phyloP scores from a whole-genome alignment of 2,113 vertebrate species.

The Callithrix jacchus region DNA sequence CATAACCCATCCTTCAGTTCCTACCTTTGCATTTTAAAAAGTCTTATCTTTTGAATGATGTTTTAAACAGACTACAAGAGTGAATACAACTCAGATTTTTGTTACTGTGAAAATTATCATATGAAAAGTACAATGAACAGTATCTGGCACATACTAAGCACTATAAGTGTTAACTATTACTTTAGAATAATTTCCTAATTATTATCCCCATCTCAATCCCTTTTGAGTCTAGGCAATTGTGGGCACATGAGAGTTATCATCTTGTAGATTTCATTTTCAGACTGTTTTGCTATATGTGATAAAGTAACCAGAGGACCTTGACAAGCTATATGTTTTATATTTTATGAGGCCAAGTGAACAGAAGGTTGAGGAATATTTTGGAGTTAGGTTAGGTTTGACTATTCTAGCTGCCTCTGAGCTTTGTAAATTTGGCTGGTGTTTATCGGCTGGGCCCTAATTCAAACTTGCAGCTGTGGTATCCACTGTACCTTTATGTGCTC shows the following conservation, averaged over 20 bases:
- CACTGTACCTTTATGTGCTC: slow-evolving; percentile 7
- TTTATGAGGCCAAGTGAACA: slow-evolving; percentile 61
- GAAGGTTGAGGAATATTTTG: slow-evolving; percentile 57
- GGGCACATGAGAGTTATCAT: slow-evolving; percentile 57
- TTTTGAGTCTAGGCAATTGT: slow-evolving; percentile 67
- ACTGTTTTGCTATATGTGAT: slow-evolving; percentile 35
- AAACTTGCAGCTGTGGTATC: slow-evolving; percentile 64
- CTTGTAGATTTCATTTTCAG: slow-evolving; percentile 69
- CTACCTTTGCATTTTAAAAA: slow-evolving; percentile 2
- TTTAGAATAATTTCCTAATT: slow-evolving; percentile 66
- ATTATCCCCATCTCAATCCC: slow-evolving; percentile 60
- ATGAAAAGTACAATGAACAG: neutral
- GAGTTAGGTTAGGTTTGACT: slow-evolving; percentile 67
- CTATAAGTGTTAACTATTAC: neutral
- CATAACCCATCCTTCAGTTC: neutral
- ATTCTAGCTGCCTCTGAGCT: slow-evolving; percentile 65
- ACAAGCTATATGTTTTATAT: slow-evolving; percentile 63
- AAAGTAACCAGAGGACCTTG: slow-evolving; percentile 34
- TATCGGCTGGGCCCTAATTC: slow-evolving; percentile 73
- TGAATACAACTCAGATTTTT: slow-evolving; percentile 14
- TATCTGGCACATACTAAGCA: neutral
- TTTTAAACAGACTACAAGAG: neutral
- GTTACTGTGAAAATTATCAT: slow-evolving; percentile 28
- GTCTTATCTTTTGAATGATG: slow-evolving; percentile 30
- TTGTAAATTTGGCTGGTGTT: slow-evolving; percentile 64